Conservation (phyloP, 2,113 vertebrate genomes). For the Psilopsiagon aymara region DNA sequence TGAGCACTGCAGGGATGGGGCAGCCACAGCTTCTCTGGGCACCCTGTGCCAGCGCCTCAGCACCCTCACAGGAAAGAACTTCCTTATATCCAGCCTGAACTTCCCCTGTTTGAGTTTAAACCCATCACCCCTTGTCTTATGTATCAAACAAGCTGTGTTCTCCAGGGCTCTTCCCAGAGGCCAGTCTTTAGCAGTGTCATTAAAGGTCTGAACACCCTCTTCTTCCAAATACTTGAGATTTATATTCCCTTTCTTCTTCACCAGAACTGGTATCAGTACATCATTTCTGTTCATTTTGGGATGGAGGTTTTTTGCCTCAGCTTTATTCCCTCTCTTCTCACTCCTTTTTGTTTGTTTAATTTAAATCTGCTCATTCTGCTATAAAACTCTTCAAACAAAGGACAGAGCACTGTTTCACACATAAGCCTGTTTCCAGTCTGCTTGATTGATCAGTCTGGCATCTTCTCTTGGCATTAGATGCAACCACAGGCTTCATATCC, state of each 20-base stretch:
- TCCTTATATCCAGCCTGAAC: not conserved
- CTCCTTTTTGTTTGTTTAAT: not conserved
- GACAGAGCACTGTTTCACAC: not conserved
- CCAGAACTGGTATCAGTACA: not conserved
- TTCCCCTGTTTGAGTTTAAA: not conserved
- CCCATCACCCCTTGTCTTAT: not conserved
- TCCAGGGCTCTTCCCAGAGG: not conserved
- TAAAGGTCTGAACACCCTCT: not conserved
- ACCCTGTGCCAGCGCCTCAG: not conserved
- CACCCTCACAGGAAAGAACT: not conserved
- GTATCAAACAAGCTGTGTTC: not conserved
- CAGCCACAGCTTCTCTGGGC: not conserved
- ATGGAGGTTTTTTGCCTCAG: constrained; percentile 18
- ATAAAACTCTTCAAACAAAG: constrained; percentile 37
- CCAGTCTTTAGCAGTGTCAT: not conserved
- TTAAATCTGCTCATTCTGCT: constrained; percentile 52
- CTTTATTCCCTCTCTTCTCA: not conserved
- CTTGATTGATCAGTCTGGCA: constrained; percentile 56
- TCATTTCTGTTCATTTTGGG: not conserved
- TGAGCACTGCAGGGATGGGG: not conserved
- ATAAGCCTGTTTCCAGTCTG: constrained; percentile 44
- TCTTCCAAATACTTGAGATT: not conserved
- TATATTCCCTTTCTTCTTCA: not conserved
- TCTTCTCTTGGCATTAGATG: constrained; percentile 8
- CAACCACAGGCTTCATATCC: not conserved